Base-by-base conservation (phyloP, 2,113 vertebrate species). In the Alectura lathami region DNA sequence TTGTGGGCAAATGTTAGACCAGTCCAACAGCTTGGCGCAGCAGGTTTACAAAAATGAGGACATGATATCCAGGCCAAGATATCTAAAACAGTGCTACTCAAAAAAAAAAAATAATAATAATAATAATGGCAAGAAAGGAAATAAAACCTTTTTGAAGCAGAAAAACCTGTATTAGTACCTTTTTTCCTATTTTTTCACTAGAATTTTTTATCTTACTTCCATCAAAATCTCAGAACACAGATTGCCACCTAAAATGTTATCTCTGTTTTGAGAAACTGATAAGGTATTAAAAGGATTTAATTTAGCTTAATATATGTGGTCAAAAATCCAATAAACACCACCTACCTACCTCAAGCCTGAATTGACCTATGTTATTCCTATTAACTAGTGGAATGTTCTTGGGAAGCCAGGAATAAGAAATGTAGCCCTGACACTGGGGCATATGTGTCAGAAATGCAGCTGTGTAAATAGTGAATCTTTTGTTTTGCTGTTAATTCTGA, bases 351-450 rank as follows among this genome's bases (percentile, higher is more conserved):
- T 90, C 60, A 83, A 86, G 34, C 60, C 89, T 86, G 68, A 96
- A 75, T 17, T 74, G 85, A 77, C 79, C 89, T 36, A 64, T 68
- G 72, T 69, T 81, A 83, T 95, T 94, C 64, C 64, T 95, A 51
- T 94, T 91, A 94, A 81, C 34, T 77, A 27, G 18, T 60, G 91
- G 88, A 96, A 96, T 96, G 83, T 96, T 89, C 79, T 70, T 5
- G 47, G 79, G 69, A 91, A 96, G 18, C 87, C 94, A 96, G 83
- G 27, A 97, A 95, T 94, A 94, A 95, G 83, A 95, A 97, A 96
- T 32, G n/a, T 56, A 95, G 82, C 56, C 34, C 18, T 88, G 42
- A 85, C 63, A 89, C 26, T 68, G 68, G 50, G 64, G 54, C 67
- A 83, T 77, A 63, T 34, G 38, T 96, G 63, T 93, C 82, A 94